These are phyloP conservation scores for Ophthalmolycus amberensis DNA, from an alignment of 2,113 vertebrate genomes.

Conservation along the genomic window DNA sequence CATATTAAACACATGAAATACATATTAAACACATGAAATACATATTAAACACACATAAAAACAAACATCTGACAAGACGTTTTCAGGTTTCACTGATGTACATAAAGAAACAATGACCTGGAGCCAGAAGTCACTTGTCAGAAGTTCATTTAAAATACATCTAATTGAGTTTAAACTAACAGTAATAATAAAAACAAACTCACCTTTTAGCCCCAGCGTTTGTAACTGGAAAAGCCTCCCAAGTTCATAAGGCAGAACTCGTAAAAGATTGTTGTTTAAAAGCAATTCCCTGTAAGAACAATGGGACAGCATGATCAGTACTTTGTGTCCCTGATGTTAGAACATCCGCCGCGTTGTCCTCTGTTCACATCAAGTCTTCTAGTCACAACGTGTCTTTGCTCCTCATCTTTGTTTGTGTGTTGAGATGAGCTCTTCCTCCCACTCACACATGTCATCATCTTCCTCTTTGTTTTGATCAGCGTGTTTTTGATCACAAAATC, in stretches of 20 bases:
- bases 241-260: constrained; percentile 99
- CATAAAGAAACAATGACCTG: background rate
- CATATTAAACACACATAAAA: background rate
- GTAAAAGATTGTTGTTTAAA: constrained; percentile 99
- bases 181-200: constrained; percentile 22
- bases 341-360: background rate
- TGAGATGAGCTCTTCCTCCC: background rate
- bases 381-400: background rate
- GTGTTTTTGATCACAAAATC: background rate
- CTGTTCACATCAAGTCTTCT: background rate
- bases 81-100: background rate
- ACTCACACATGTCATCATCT: background rate
- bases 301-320: constrained; percentile 5
- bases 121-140: background rate
- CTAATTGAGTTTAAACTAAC: background rate
- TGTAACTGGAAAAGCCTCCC: constrained; percentile 98
- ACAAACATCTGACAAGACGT: background rate
- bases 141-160: background rate
- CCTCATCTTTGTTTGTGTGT: background rate
- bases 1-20: background rate
- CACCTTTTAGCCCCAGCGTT: constrained; percentile 98
- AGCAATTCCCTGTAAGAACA: constrained; percentile 94
- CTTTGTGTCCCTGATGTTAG: background rate
- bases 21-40: background rate
- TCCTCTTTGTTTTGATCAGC: background rate